Conservation (phyloP, 1,140 invertebrate species). For the Magallana gigas region DNA sequence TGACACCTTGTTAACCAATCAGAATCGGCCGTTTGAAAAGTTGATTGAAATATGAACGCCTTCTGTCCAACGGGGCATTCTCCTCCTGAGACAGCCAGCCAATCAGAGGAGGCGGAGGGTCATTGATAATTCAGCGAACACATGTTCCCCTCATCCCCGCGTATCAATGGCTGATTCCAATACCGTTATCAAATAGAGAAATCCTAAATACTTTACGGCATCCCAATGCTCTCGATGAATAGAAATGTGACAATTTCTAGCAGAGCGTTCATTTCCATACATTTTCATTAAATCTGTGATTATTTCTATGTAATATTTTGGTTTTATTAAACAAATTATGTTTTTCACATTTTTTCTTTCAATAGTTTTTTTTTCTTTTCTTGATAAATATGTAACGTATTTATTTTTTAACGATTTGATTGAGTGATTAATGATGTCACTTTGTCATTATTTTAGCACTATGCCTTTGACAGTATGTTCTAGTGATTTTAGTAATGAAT, state of each 20-base stretch:
- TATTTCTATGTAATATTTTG: neutral
- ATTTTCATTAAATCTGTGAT: neutral
- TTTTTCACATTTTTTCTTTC: neutral
- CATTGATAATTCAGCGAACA: slow-evolving; percentile 55
- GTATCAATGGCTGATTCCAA: slow-evolving; percentile 25
- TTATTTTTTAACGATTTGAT: too few species aligned
- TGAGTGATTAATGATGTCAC: too few species aligned
- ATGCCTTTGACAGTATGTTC: too few species aligned
- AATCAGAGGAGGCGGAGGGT: slow-evolving; percentile 52
- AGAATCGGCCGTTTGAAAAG: slow-evolving; percentile 43
- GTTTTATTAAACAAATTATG: neutral
- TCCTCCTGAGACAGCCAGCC: slow-evolving; percentile 48
- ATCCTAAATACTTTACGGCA: neutral
- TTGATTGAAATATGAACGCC: slow-evolving; percentile 53
- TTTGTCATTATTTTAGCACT: too few species aligned
- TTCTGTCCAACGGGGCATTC: slow-evolving; percentile 54
- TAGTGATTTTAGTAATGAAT: too few species aligned
- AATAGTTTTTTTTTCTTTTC: neutral
- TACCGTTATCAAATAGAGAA: slow-evolving; percentile 27
- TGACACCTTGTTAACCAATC: slow-evolving; percentile 57
- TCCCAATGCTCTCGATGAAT: neutral
- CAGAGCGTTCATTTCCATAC: neutral
- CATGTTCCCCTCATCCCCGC: slow-evolving; percentile 59
- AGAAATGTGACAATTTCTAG: neutral
- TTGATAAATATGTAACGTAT: too few species aligned